phyloP scores from a whole-genome alignment of 2,113 vertebrate species.

The Microcebus murinus region DNA sequence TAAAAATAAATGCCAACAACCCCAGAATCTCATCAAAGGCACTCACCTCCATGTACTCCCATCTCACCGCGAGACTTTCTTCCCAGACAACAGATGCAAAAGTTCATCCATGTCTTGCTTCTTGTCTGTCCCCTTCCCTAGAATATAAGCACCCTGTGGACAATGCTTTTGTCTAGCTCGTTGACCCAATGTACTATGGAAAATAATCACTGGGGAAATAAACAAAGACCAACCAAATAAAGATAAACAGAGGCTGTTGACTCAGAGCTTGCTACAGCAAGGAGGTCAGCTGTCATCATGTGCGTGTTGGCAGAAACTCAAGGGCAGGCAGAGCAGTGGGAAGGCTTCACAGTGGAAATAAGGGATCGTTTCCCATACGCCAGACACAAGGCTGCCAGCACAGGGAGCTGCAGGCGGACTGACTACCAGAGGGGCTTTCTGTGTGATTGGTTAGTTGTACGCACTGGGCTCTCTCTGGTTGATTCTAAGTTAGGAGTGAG shows the following conservation, averaged over 20 bases:
- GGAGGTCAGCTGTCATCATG: neutral
- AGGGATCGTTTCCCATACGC: neutral
- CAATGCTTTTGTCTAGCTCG: neutral
- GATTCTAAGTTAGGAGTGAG: neutral
- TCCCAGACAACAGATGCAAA: neutral
- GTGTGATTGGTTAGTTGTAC: rapidly evolving
- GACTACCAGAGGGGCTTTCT: neutral
- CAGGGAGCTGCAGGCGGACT: neutral
- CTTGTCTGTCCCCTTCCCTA: neutral
- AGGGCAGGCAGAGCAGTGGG: too few relatives aligned
- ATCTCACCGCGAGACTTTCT: neutral
- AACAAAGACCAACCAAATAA: neutral
- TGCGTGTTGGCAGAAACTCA: neutral
- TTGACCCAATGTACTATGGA: neutral
- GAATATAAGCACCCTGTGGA: neutral
- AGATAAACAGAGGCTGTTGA: too few relatives aligned
- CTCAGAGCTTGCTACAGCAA: neutral
- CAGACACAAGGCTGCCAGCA: neutral
- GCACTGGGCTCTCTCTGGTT: neutral
- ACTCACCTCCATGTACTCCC: neutral
- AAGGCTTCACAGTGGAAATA: neutral
- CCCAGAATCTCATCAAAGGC: neutral
- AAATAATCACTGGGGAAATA: neutral
- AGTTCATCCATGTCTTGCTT: neutral
- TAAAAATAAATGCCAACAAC: neutral